Base-by-base conservation (phyloP, 2,113 vertebrate species). In the Mungos mungo region DNA sequence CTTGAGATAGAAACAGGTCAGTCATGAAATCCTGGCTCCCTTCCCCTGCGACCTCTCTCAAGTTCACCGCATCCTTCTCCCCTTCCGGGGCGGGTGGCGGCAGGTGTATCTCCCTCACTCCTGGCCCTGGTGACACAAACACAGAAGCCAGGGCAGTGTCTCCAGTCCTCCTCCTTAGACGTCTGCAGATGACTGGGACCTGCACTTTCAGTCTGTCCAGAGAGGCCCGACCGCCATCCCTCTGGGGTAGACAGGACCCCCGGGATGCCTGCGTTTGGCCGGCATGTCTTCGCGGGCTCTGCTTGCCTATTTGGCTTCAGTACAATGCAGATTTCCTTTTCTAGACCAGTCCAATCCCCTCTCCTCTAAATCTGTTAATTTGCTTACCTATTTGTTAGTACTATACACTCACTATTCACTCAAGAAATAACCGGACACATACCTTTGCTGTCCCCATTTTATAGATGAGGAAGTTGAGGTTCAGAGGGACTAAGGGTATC, bases 211-310 rank as follows among this genome's bases (percentile, higher is more conserved):
- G 33, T 12, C 11, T 2, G 12, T 18, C 12, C 16, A 1, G 5
- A 19, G 10, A 38, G 33, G 50, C 57, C 2, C 14, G 25, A 10
- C 65, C 7, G 1, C 33, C 47, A 1, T 31, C 27, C 35, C n/a
- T 65, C 60, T 47, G 52, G 35, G 31, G 54, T 45, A n/a, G 21
- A 7, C 18, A 35, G 41, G 54, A n/a, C 52, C 27, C 31, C 13
- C 11, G 0, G 21, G 15, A 27, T 21, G 19, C 60, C 7, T 14
- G 23, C 2, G 57, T 27, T 13, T 9, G 47, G 66, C 19, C 2
- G 3, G 3, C 21, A 0, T 25, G 65, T 38, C 45, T 29, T 54
- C 31, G 4, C 16, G 33, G 47, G 16, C 72, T 76, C 25, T 27
- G 66, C 60, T 23, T 16, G 5, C 33, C 25, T n/a, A 33, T 12